Evolutionary conservation across 30 jellyfish, hydroid and myxozoan species (phyloP), one percentile per base, ranked within the genome.

Genomic region (Hydractinia symbiolongicarpus): DNA sequence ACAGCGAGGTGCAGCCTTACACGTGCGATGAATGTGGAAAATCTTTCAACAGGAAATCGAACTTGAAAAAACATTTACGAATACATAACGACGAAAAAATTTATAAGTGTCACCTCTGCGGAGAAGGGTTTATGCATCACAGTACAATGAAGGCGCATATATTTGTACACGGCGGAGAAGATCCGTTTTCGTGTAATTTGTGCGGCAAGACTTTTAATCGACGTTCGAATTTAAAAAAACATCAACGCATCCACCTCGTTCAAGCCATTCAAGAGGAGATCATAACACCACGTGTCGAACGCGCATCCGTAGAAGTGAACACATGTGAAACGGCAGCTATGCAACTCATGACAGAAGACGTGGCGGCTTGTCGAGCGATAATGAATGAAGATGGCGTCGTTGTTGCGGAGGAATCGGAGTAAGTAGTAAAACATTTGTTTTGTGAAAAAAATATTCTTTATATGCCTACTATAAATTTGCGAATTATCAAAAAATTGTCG

Each of bases 181-280:
- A 44, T 44, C 74, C 74, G 9, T 64, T 64, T 64, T n/a, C 19
- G 40, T 64, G 74, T 51, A 51, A 7, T 51, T 7, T 64, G 9
- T 64, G 74, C 74, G 40, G 40, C 17, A 64, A 64, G 74, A n/a
- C 74, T 51, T 64, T 64, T 51, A 64, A 64, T 64, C 74, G 74
- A n/a, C 52, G 74, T n/a, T n/a, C 74, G 17, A 64, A 64, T 64
- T 4, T 64, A 13, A 64, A 64, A 51, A 64, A 64, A 4, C 74
- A 64, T 51, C 19, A n/a, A 51, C 74, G 74, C 19, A 64, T 51
- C 9, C 74, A 64, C 44, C 44, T 30, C 44, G 44, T 30, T 30
- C 44, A 30, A 30, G 44, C 44, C 44, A 30, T 30, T 30, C 44
- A 30, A 30, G 44, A 30, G 44, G 44, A 30, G 44, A 30, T 30